phyloP scores from a whole-genome alignment of 2,797 vertebrate species.

The Myripristis jacobus region DNA sequence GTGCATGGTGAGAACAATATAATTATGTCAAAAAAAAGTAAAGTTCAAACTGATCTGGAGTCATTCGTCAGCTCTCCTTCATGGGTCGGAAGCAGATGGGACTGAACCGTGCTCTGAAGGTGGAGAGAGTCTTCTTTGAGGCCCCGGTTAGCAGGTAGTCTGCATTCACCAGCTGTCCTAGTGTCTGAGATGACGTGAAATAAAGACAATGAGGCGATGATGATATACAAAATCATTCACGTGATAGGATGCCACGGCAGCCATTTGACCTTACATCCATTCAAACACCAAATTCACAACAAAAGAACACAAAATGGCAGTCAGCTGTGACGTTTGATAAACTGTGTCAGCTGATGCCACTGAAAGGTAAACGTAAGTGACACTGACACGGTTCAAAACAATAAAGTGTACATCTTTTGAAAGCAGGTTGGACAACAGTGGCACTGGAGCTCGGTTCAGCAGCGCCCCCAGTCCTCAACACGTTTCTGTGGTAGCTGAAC shows the following conservation, averaged over 20 bases:
- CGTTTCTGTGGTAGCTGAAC: background rate
- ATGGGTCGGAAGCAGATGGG: constrained; percentile 11
- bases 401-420: constrained; percentile 23
- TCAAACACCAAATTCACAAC: constrained; percentile 43
- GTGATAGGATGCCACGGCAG: constrained; percentile 23
- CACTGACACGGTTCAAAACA: constrained; percentile 26
- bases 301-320: constrained; percentile 60
- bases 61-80: constrained; percentile 30
- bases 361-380: constrained; percentile 27
- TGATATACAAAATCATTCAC: constrained; percentile 32
- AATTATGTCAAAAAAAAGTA: constrained; percentile 38
- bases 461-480: constrained; percentile 42
- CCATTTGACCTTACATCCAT: constrained; percentile 32
- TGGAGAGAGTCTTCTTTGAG: constrained; percentile 60
- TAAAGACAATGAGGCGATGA: constrained; percentile 39
- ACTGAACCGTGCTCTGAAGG: background rate
- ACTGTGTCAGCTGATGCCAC: constrained; percentile 14
- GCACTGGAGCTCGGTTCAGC: constrained; percentile 40
- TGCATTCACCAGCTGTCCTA: constrained; percentile 53
- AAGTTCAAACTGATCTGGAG: constrained; percentile 20
- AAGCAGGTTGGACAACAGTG: constrained; percentile 41
- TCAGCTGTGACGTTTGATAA: constrained; percentile 47
- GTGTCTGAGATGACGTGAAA: constrained; percentile 37
- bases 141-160: constrained; percentile 62
- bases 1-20: constrained; percentile 41